Percentiles rank a stretch among this genome's conserved stretches.
phyloP scores from a whole-genome alignment of 2,888 invertebrate genomes.

The Mesorhabditis sp. region DNA sequence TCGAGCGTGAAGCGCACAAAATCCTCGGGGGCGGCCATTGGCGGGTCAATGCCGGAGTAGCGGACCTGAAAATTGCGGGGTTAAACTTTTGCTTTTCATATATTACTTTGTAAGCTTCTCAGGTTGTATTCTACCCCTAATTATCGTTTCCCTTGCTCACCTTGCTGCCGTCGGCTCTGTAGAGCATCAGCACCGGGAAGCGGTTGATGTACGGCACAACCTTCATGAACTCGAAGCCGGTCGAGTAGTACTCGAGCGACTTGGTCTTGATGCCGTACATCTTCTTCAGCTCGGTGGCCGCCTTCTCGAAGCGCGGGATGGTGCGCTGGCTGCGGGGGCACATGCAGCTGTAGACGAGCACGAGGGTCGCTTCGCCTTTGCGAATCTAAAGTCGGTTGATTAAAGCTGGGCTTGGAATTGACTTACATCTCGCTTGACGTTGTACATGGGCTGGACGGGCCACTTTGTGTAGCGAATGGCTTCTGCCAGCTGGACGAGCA shows the following conservation, averaged over 20 bases:
- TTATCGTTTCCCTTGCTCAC: background rate
- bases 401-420: background rate
- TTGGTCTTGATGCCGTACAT: background rate
- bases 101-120: background rate
- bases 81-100: background rate
- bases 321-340: slow-evolving; percentile 3
- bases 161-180: slow-evolving; percentile 1
- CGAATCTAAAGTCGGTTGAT: background rate
- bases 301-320: background rate
- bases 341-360: slow-evolving; percentile 4
- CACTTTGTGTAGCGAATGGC: background rate
- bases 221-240: slow-evolving; percentile 4
- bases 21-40: background rate
- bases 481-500: background rate
- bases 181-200: background rate
- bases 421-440: slow-evolving; percentile 4
- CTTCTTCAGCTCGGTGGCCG: background rate
- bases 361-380: background rate
- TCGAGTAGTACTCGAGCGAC: slow-evolving; percentile 2
- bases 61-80: background rate
- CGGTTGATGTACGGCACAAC: slow-evolving; percentile 1
- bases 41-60: background rate
- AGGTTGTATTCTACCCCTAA: background rate
- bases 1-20: slow-evolving; percentile 1
- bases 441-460: background rate